Conservation (phyloP, 2,888 invertebrate species). For the Coecobrya sp. region DNA sequence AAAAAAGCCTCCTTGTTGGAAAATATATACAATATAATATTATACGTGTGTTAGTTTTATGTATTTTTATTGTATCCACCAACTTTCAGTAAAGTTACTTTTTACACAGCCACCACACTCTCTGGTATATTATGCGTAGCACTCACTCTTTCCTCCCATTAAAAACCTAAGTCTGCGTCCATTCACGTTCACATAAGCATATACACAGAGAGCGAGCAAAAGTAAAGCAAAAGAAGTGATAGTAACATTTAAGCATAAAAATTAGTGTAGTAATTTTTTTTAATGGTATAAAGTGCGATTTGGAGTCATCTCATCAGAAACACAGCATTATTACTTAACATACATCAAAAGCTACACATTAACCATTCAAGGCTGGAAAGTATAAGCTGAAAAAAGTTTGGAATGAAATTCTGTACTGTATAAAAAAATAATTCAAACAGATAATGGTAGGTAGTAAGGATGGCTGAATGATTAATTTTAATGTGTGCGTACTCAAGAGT, state of each 20-base stretch:
- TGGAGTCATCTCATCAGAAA: background rate
- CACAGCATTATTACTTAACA: no score
- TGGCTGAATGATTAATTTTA: no score
- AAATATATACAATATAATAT: slow-evolving; percentile 15
- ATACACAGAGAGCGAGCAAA: background rate
- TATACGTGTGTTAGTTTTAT: background rate
- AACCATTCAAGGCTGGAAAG: slow-evolving; percentile 70
- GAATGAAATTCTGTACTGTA: slow-evolving; percentile 70
- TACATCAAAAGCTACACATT: slow-evolving; percentile 41
- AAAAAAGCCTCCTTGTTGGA: slow-evolving; percentile 56
- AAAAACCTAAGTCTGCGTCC: slow-evolving; percentile 11
- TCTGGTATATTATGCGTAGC: background rate
- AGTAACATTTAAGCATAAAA: slow-evolving; percentile 41
- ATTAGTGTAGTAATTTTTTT: slow-evolving; percentile 28
- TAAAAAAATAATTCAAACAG: slow-evolving; percentile 44
- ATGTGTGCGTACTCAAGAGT: no score
- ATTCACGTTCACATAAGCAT: background rate
- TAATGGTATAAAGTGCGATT: slow-evolving; percentile 39
- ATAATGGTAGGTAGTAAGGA: slow-evolving; percentile 76
- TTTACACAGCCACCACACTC: background rate
- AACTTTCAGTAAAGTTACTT: background rate
- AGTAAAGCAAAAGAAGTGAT: slow-evolving; percentile 41
- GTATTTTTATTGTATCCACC: slow-evolving; percentile 22
- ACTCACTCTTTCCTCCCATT: slow-evolving; percentile 31
- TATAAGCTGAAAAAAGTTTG: slow-evolving; percentile 61